phyloP scores from a whole-genome alignment of 2,888 invertebrate species.

The Eumerus sabulonum region DNA sequence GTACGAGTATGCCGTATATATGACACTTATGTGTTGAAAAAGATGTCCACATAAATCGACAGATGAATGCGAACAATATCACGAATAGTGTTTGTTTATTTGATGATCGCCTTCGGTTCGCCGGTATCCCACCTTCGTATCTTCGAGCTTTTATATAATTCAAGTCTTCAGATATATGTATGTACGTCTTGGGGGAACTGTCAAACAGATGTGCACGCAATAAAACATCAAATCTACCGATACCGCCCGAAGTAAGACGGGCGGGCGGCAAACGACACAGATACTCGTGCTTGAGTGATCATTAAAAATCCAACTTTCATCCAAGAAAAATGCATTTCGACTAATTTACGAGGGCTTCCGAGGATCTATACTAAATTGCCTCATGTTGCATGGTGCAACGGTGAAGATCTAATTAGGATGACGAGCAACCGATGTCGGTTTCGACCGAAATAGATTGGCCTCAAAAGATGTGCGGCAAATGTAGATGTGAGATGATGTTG shows the following conservation, averaged over 20 bases:
- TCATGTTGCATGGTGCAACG: constrained; percentile 33
- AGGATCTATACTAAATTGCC: constrained; percentile 51
- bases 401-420: constrained; percentile 49
- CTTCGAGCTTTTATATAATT: constrained; percentile 51
- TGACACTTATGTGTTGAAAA: constrained; percentile 60
- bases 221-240: constrained; percentile 50
- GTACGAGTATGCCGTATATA: constrained; percentile 22
- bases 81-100: constrained; percentile 9
- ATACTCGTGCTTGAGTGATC: constrained; percentile 47
- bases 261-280: constrained; percentile 26
- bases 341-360: constrained; percentile 56
- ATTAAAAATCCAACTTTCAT: constrained; percentile 66
- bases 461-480: constrained; percentile 10
- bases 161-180: constrained; percentile 1
- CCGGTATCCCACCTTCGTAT: neutral
- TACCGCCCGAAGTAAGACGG: neutral
- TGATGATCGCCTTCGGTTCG: neutral
- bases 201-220: constrained; percentile 62
- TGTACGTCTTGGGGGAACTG: constrained; percentile 10
- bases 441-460: constrained; percentile 40
- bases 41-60: constrained; percentile 57
- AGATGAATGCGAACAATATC: constrained; percentile 28
- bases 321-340: constrained; percentile 53
- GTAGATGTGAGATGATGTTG: neutral
- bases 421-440: constrained; percentile 24